phyloP scores from a whole-genome alignment of 64 coral and sea anemone genomes.

The Porites australiensis region DNA sequence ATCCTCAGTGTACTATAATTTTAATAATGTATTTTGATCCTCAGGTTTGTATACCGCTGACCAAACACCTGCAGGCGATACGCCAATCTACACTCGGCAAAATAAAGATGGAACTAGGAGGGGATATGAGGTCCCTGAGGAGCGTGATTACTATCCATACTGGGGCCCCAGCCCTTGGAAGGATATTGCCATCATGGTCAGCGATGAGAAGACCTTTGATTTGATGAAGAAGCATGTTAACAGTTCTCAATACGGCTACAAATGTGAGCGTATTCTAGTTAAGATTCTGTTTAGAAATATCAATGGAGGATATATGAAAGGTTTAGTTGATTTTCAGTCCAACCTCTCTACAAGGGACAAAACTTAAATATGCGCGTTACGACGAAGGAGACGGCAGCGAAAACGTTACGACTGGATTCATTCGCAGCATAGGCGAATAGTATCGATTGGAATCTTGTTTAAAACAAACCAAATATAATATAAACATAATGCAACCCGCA shows the following conservation, averaged over 20 bases:
- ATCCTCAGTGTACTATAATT: too few relatives aligned
- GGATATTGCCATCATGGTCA: background rate
- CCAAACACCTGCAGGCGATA: too few relatives aligned
- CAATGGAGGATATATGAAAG: background rate
- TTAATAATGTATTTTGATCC: background rate
- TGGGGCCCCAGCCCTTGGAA: too few relatives aligned
- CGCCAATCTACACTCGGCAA: constrained; percentile 79
- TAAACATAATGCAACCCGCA: too few relatives aligned
- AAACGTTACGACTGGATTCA: too few relatives aligned
- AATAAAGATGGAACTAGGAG: constrained; percentile 61
- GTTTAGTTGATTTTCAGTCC: background rate
- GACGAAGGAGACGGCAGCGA: too few relatives aligned
- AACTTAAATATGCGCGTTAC: too few relatives aligned
- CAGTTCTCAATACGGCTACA: background rate
- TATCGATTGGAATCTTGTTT: too few relatives aligned
- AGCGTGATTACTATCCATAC: constrained; percentile 5
- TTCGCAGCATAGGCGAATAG: too few relatives aligned
- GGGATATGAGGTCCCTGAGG: constrained; percentile 74
- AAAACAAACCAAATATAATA: too few relatives aligned
- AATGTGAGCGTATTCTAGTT: constrained; percentile 9
- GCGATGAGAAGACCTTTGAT: background rate
- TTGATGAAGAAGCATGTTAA: constrained; percentile 2
- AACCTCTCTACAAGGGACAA: background rate
- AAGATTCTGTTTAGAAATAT: constrained; percentile 11
- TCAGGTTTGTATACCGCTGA: background rate